A percentile compares a stretch with the other conserved stretches of the same genome.
These are phyloP conservation scores for Diachasma alloeum DNA, from an alignment of 1,140 invertebrate genomes.

Conservation along the genomic window DNA sequence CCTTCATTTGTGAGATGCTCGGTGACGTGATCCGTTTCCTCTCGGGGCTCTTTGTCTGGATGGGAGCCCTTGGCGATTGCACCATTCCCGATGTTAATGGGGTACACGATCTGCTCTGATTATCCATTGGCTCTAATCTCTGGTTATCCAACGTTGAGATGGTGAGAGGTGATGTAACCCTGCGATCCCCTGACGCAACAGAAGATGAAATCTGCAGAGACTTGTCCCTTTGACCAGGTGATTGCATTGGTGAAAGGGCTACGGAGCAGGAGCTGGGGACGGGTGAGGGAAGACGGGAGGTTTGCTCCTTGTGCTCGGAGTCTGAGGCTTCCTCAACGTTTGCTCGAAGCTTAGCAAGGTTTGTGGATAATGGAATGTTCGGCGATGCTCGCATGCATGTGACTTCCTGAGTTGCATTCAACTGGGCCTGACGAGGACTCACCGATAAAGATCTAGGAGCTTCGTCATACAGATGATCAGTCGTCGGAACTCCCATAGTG, in stretches of 20 bases:
- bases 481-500: slow-evolving; percentile 35
- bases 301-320: background rate
- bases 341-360: slow-evolving; percentile 34
- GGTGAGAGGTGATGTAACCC: slow-evolving; percentile 37
- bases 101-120: background rate
- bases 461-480: slow-evolving; percentile 52
- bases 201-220: background rate
- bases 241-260: background rate
- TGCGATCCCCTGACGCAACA: background rate
- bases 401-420: slow-evolving; percentile 9
- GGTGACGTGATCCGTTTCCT: slow-evolving; percentile 16
- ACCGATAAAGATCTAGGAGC: slow-evolving; percentile 35
- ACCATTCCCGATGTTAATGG: background rate
- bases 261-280: background rate
- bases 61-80: slow-evolving; percentile 15
- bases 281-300: slow-evolving; percentile 7
- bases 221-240: background rate
- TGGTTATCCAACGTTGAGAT: slow-evolving; percentile 15
- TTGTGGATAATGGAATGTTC: slow-evolving; percentile 38
- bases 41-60: slow-evolving; percentile 18
- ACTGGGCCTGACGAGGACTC: slow-evolving; percentile 13
- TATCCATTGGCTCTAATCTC: background rate
- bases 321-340: slow-evolving; percentile 27
- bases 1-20: slow-evolving; percentile 11
- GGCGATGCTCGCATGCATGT: slow-evolving; percentile 26